phyloP scores from a whole-genome alignment of 1,140 invertebrate species.

The Nephila pilipes region DNA sequence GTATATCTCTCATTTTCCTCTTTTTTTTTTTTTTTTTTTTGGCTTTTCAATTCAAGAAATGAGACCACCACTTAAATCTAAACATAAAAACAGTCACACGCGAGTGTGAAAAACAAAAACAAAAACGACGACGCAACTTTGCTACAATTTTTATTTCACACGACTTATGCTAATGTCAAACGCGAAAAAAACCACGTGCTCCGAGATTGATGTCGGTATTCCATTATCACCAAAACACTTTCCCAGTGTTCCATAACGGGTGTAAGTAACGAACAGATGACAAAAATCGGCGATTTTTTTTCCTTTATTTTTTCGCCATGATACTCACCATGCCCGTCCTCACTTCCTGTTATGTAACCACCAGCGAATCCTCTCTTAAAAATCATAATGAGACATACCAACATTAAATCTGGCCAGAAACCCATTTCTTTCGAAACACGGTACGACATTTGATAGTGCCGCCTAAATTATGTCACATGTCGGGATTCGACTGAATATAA shows the following conservation, averaged over 20 bases:
- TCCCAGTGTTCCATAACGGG: not conserved
- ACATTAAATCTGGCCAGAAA: not conserved
- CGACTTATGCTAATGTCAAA: not conserved
- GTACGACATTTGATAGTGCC: conserved; percentile 23
- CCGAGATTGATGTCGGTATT: not conserved
- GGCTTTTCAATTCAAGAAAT: too few species aligned
- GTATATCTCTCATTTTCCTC: too few species aligned
- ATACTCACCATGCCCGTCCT: not conserved
- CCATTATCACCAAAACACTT: not conserved
- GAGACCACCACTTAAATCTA: too few species aligned
- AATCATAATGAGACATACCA: not conserved
- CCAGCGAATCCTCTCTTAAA: not conserved
- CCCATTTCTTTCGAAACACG: not conserved
- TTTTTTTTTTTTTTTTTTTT: too few species aligned
- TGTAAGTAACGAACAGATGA: not conserved
- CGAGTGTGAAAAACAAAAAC: too few species aligned
- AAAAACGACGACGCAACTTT: not conserved
- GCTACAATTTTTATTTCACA: not conserved
- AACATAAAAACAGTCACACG: too few species aligned
- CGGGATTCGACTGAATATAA: not conserved
- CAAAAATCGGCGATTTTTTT: not conserved
- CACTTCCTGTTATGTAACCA: not conserved
- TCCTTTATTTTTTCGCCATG: not conserved
- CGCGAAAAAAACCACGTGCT: not conserved
- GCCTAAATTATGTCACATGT: conserved; percentile 38